phyloP scores from a whole-genome alignment of 1,140 invertebrate species.

The Patella vulgata region DNA sequence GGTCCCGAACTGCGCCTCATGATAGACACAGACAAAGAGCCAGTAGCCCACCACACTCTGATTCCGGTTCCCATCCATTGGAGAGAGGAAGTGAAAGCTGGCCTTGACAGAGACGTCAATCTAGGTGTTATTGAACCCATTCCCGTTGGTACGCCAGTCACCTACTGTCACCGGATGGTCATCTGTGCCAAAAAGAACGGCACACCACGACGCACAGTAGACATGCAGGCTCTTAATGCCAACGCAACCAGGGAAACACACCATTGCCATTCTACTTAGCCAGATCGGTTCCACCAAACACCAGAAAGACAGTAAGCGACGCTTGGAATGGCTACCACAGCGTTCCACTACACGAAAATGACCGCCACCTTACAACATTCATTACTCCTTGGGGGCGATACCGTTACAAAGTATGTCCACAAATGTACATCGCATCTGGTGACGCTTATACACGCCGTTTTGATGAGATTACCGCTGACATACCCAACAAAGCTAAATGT shows the following conservation, averaged over 20 bases:
- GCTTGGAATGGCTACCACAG: constrained; percentile 37
- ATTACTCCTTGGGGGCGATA: constrained; percentile 46
- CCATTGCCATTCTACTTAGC: constrained; percentile 31
- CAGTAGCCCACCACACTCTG: constrained; percentile 18
- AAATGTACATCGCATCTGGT: constrained; percentile 38
- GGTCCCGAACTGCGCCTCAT: constrained; percentile 24
- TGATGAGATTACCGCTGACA: constrained; percentile 35
- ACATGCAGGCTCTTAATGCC: constrained; percentile 33
- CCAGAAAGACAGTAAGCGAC: constrained; percentile 32
- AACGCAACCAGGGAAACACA: constrained; percentile 30
- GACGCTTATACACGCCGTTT: constrained; percentile 13
- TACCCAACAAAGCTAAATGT: constrained; percentile 40
- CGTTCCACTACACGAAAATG: constrained; percentile 19
- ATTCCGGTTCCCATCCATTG: constrained; percentile 36
- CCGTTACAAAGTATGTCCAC: constrained; percentile 21
- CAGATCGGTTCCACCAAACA: constrained; percentile 26
- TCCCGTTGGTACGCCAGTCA: constrained; percentile 31
- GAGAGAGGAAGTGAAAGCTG: constrained; percentile 30
- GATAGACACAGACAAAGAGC: constrained; percentile 19
- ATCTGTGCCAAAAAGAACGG: constrained; percentile 36
- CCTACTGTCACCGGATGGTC: constrained; percentile 40
- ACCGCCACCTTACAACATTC: constrained; percentile 37
- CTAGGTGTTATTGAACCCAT: constrained; percentile 40
- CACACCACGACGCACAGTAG: constrained; percentile 29
- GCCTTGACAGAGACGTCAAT: constrained; percentile 32